Evolutionary conservation across 1,140 invertebrate genomes (phyloP), one percentile per base, ranked within the genome.

Genomic region (Penaeus chinensis): DNA sequence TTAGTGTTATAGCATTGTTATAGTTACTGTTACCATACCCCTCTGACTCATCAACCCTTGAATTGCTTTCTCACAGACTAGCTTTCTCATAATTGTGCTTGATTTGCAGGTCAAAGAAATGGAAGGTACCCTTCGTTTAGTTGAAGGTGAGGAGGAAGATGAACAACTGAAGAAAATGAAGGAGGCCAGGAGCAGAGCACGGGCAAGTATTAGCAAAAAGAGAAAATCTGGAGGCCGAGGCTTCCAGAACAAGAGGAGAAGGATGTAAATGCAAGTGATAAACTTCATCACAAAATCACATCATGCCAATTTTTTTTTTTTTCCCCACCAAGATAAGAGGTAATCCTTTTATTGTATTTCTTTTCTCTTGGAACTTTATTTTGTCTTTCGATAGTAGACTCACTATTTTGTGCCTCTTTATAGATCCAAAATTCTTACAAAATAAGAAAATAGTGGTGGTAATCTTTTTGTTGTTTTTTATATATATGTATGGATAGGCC

Each of bases 131-230:
- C 60, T 87, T 11, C 85, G 85, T 5, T 8, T 82, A 24, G 85
- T 87, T n/a, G 85, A 87, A n/a, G 85, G 85, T n/a, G 79, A 87
- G 42, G 85, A 87, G 85, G 85, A 87, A 79, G 69, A 74, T 8
- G 85, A 82, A 32, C 85, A 87, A 61, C 7, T 87, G 19, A 82
- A 77, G 69, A 82, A 82, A 42, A 87, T 87, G 80, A 74, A 82
- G 60, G 85, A 76, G 27, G 85, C 85, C 4, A 79, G 80, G 20
- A 74, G 63, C 69, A 82, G 37, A 62, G 66, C 69, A 60, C 66
- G 80, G 10, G 22, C 54, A 13, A 82, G 81, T 62, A 61, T n/a
- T 19, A 47, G 61, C 54, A 87, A 61, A 60, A 82, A 82, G 62
- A n/a, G 85, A 60, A 76, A 77, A 32, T 37, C 54, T 8, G 80